Evolutionary conservation across 2,888 invertebrate species (phyloP), one percentile per base, ranked within the genome.

Genomic region (Trichacis sp.): DNA sequence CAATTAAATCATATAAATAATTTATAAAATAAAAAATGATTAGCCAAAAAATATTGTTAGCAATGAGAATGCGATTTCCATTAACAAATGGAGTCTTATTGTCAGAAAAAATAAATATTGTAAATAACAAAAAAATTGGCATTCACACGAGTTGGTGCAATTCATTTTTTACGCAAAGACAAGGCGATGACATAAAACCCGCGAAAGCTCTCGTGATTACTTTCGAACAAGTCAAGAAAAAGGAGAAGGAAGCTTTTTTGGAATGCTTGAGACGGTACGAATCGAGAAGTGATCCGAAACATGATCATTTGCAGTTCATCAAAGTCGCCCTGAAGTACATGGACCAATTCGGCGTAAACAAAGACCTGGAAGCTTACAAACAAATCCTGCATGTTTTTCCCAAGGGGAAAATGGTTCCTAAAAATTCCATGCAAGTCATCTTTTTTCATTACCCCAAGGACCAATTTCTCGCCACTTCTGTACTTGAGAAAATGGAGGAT

Each of bases 371-470:
- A 76, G 91, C 91, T 0, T 98, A 98, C 80, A 98, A 95, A 84
- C 88, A 91, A 15, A 78, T 98, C 48, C 85, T 97, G 36, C 91
- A 96, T 79, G 88, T 97, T 38, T 87, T 98, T 82, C 96, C 97
- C 0, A 94, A 96, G 84, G 95, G 95, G 42, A 93, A 90, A 83
- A 92, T 96, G 85, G 90, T 97, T 68, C 91, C 98, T 0, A 85
- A 85, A 30, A 96, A 93, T 81, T 85, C 91, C 42, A 91, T 94
- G 84, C 95, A 97, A 87, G 90, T 92, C 0, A 95, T 96, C 84
- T 94, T 97, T 75, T 89, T 93, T 90, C 96, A 97, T 83, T 98
- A 93, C 86, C 97, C 97, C 0, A 94, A 94, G 81, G 98, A 99
- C 78, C 98, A 99, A 77, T 92, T 96, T 68, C 95, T 96, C 84